Conservation (phyloP, 2,888 invertebrate genomes). For the Acanthosepion lycidas region DNA sequence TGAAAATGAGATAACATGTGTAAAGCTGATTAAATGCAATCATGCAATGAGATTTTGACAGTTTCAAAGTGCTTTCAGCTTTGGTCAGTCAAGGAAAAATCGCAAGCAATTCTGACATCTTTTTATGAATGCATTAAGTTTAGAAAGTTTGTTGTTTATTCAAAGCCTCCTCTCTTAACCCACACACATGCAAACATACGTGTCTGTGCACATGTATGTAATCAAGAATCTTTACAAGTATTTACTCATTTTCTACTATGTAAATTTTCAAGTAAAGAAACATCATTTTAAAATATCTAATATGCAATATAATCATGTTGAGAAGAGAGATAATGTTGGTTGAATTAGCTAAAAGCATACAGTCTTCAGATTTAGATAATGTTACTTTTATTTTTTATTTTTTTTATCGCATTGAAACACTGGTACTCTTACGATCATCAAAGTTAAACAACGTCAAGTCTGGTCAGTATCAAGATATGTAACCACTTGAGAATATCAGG, state of each 20-base stretch:
- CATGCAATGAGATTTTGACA: slow-evolving; percentile 6
- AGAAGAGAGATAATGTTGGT: not conserved
- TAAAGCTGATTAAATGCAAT: slow-evolving; percentile 4
- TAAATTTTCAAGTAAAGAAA: not conserved
- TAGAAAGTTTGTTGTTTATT: not conserved
- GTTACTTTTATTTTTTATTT: not conserved
- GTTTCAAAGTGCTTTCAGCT: slow-evolving; percentile 6
- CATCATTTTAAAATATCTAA: not conserved
- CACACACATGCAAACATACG: not conserved
- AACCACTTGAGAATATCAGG: too few species aligned
- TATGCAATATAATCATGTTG: not conserved
- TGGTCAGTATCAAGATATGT: too few species aligned
- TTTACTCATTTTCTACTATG: not conserved
- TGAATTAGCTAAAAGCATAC: not conserved
- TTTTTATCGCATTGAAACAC: too few species aligned
- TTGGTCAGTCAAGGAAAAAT: not conserved
- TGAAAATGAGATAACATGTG: not conserved
- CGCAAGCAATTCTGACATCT: not conserved
- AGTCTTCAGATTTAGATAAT: not conserved
- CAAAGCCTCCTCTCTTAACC: not conserved
- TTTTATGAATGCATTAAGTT: not conserved
- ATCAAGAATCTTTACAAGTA: not conserved
- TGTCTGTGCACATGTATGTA: not conserved
- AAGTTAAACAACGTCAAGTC: too few species aligned
- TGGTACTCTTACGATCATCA: too few species aligned